Evolutionary conservation across 2,888 invertebrate genomes (phyloP).

Genomic region (Xanthorhoe spadicearia): DNA sequence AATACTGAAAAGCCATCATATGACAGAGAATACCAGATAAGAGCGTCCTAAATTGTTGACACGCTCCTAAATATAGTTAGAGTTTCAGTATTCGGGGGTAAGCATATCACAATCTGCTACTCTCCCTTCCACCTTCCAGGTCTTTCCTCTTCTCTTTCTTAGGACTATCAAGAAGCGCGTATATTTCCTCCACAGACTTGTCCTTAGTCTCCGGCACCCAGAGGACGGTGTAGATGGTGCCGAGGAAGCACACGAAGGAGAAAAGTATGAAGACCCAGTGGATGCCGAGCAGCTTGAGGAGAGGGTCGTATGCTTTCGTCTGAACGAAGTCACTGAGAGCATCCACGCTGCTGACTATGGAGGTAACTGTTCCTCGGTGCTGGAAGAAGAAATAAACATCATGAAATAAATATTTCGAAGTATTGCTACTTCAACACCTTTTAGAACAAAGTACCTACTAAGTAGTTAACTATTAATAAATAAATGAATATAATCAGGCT

Average conservation of each 20-base stretch:
- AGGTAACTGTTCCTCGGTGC: slow-evolving; percentile 79
- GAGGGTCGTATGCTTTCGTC: slow-evolving; percentile 77
- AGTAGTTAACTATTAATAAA: too few relatives aligned
- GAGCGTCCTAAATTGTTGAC: too few relatives aligned
- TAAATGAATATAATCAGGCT: too few relatives aligned
- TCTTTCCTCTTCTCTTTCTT: slow-evolving; percentile 76
- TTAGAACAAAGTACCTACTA: too few relatives aligned
- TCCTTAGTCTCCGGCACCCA: slow-evolving; percentile 80
- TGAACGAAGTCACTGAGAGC: slow-evolving; percentile 79
- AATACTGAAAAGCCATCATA: too few relatives aligned
- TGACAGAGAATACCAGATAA: too few relatives aligned
- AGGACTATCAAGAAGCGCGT: slow-evolving; percentile 68
- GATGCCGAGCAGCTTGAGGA: slow-evolving; percentile 75
- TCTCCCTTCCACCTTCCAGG: slow-evolving; percentile 62
- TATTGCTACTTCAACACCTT: too few relatives aligned
- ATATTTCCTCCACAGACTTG: slow-evolving; percentile 73
- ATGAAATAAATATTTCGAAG: background rate
- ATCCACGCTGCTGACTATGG: slow-evolving; percentile 73
- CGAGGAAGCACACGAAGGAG: slow-evolving; percentile 72
- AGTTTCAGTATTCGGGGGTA: too few relatives aligned
- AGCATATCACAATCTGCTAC: slow-evolving; percentile 69
- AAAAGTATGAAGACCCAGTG: slow-evolving; percentile 81
- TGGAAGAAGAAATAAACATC: slow-evolving; percentile 48
- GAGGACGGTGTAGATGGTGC: slow-evolving; percentile 71
- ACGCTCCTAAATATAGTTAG: too few relatives aligned